phyloP scores from a whole-genome alignment of 2,888 invertebrate genomes.

The Auanema sp. region DNA sequence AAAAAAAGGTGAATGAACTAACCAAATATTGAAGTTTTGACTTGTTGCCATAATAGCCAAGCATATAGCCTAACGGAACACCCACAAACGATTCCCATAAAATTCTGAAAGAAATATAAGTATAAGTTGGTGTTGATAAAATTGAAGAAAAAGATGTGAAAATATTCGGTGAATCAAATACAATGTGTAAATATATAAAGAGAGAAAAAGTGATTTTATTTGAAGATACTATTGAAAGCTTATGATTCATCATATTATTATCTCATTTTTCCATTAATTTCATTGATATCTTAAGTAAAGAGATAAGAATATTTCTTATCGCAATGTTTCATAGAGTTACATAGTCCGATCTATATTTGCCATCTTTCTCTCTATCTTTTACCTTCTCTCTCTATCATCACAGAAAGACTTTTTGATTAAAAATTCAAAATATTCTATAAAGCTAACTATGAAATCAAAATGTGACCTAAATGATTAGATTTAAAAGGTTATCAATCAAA shows the following conservation, averaged over 20 bases:
- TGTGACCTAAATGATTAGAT: not conserved
- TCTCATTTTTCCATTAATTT: too few relatives aligned
- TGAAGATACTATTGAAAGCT: too few relatives aligned
- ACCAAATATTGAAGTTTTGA: conserved; percentile 12
- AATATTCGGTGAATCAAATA: not conserved
- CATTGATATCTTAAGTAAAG: too few relatives aligned
- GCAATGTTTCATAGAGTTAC: too few relatives aligned
- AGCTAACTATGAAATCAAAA: not conserved
- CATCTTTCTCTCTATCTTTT: too few relatives aligned
- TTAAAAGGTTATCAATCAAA: not conserved
- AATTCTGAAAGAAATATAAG: conserved; percentile 38
- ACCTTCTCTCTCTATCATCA: too few relatives aligned
- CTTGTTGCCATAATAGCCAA: conserved; percentile 32
- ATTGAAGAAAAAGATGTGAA: not conserved
- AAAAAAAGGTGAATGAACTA: not conserved
- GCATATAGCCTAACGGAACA: conserved; percentile 37
- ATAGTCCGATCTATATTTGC: too few relatives aligned
- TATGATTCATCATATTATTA: too few relatives aligned
- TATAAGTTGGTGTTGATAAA: not conserved
- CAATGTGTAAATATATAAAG: too few relatives aligned
- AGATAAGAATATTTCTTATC: too few relatives aligned
- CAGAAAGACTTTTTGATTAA: not conserved
- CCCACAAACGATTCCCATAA: conserved; percentile 52
- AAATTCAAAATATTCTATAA: not conserved
- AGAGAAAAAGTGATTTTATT: too few relatives aligned